These are phyloP conservation scores for Porites australiensis DNA, from an alignment of 64 coral and sea anemone genomes.

Conservation along the genomic window DNA sequence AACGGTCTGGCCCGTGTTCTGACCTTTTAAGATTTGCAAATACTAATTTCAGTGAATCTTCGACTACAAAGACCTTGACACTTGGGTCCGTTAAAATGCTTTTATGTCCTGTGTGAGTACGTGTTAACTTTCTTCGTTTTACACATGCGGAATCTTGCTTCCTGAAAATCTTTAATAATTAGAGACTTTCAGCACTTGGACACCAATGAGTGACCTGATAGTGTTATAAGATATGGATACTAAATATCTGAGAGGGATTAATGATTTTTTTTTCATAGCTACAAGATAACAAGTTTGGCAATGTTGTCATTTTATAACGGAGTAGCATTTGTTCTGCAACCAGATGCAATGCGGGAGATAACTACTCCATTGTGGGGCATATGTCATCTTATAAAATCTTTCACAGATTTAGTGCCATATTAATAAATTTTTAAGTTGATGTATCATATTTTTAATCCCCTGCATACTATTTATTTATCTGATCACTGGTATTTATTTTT, in stretches of 20 bases:
- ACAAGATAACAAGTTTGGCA: conserved; percentile 7
- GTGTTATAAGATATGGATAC: neutral
- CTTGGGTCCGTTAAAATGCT: too few species aligned
- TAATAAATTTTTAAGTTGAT: neutral
- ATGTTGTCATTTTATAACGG: conserved; percentile 11
- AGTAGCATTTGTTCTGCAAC: neutral
- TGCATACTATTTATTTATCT: neutral
- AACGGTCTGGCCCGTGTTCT: too few species aligned
- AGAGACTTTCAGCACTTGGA: neutral
- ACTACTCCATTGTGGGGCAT: neutral
- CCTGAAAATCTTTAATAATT: neutral
- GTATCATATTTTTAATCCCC: neutral
- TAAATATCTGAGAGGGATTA: neutral
- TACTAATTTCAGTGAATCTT: too few species aligned
- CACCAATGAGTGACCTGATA: neutral
- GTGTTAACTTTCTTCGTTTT: neutral
- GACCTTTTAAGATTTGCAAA: too few species aligned
- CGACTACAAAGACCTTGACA: too few species aligned
- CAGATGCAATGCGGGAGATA: conserved; percentile 1
- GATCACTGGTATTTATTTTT: neutral
- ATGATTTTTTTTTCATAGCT: neutral
- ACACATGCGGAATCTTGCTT: neutral
- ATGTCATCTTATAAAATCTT: neutral
- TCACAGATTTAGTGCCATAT: neutral
- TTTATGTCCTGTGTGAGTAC: neutral